Base-by-base conservation (phyloP, 2,113 vertebrate genomes). In the Cynopterus brachyotis region DNA sequence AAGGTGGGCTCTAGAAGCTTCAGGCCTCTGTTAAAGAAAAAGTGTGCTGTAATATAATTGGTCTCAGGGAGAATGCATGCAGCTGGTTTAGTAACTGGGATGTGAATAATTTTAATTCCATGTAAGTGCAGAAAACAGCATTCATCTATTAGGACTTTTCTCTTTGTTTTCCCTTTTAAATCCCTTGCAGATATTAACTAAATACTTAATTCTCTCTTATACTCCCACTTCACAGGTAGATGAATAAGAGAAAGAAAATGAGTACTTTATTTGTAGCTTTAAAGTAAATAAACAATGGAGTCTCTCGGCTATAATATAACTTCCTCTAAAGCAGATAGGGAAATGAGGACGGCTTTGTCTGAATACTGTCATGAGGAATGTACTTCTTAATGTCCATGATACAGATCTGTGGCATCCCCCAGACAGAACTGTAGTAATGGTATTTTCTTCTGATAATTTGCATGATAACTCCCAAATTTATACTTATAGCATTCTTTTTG, bases 81-180 rank as follows among this genome's bases (percentile, higher is more conserved):
- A 91, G 45, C 73, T 89, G 75, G 89, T 62, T 89, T 96, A 90
- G 79, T 92, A 89, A 95, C 59, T 59, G 9, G n/a, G 20, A 64
- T 92, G 90, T 84, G 86, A 97, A 97, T 69, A 57, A 20, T 92
- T 91, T 93, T 81, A 91, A 97, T 96, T 97, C 57, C 22, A 40
- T 83, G 1, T 73, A 67, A 85, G 83, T 91, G 35, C 75, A 95
- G 64, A 85, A 95, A 96, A 82, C 28, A 85, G 30, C 37, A 30
- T 91, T 91, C 22, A 4, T 96, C 45, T 96, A 86, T 89, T 86
- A 85, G 92, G 16, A 95, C 7, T 19, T 88, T 88, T 91, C 53
- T 84, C 32, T 85, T 75, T 88, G 15, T 78, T 92, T 86, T 93
- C 30, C 11, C 30, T 55, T 83, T 95, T 82, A 89, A 93, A 70